A percentile compares a stretch with the other conserved stretches of the same genome.
Conservation (phyloP, 2,113 vertebrate genomes). For the Embiotoca jacksoni region DNA sequence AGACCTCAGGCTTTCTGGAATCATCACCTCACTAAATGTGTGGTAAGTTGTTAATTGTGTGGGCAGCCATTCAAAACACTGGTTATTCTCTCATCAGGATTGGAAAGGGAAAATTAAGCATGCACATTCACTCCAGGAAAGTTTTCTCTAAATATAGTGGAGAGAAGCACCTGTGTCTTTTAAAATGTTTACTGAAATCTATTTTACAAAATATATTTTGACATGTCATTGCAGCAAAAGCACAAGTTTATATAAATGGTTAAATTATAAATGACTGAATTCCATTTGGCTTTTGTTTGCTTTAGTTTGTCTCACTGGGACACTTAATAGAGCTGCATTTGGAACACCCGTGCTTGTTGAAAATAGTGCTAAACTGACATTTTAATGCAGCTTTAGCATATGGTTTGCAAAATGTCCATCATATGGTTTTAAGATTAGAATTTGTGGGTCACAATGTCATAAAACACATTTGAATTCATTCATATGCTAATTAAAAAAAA, state of each 20-base stretch:
- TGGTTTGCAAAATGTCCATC: background rate
- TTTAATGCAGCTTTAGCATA: background rate
- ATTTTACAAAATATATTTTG: no score
- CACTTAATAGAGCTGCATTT: background rate
- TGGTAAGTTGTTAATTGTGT: constrained; percentile 75
- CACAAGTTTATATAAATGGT: background rate
- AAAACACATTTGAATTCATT: no score
- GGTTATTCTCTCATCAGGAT: constrained; percentile 64
- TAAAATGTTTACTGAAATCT: constrained; percentile 17
- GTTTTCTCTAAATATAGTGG: constrained; percentile 41
- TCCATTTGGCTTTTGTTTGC: background rate
- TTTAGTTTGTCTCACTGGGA: background rate
- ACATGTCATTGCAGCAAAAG: background rate
- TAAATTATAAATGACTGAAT: background rate
- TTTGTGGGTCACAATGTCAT: no score
- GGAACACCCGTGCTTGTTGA: constrained; percentile 1
- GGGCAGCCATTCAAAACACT: constrained; percentile 76
- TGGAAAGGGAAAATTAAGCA: constrained; percentile 53
- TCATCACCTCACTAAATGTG: constrained; percentile 66
- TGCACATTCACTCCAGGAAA: constrained; percentile 48
- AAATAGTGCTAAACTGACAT: background rate
- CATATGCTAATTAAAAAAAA: no score
- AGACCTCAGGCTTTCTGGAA: constrained; percentile 81
- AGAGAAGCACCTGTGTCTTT: constrained; percentile 12
- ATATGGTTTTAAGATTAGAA: no score